Evolutionary conservation across 2,888 invertebrate genomes (phyloP), one percentile per base, ranked within the genome.

Genomic region (Heliconius charithonia): DNA sequence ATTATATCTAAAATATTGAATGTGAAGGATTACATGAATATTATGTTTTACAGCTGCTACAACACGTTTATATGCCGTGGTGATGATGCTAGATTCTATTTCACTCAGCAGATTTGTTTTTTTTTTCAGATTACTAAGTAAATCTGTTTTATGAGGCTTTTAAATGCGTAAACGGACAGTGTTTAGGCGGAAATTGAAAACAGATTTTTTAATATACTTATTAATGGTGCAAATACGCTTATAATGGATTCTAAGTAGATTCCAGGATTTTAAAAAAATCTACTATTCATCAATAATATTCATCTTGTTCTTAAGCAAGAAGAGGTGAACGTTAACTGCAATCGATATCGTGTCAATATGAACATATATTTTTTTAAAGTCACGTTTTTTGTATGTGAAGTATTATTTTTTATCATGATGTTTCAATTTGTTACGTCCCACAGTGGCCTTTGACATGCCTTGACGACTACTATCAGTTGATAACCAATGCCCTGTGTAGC

Each of bases 391-490:
- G 22, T 65, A 29, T 37, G n/a, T 37, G 13, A 13, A 66, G 32
- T 66, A 1, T 22, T 66, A 22, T 66, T 66, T 51, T 66, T 41
- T 41, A 69, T 69, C 69, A 2, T 19, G 69, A 41, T 69, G 41
- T 69, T 69, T 41, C 41, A 69, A 69, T 69, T 69, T 69, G 69
- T 69, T 69, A 45, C 69, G 69, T 41, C n/a, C 29, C 69, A 41
- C 69, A 69, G 41, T 41, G 69, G 25, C 41, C 41, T 69, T 69
- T 69, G 69, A 41, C 69, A 69, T 19, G 69, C 25, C 41, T 69
- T 69, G 69, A 41, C 69, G 16, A 41, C 41, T 25, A 41, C 41
- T 69, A 69, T 69, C 69, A 41, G 41, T 69, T 69, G 41, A 69
- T 41, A 69, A 69, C 41, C 16, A 27, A 19, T 69, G 69, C 41